Base-by-base conservation (phyloP, 2,888 invertebrate species). In the Drosophila koepferae region DNA sequence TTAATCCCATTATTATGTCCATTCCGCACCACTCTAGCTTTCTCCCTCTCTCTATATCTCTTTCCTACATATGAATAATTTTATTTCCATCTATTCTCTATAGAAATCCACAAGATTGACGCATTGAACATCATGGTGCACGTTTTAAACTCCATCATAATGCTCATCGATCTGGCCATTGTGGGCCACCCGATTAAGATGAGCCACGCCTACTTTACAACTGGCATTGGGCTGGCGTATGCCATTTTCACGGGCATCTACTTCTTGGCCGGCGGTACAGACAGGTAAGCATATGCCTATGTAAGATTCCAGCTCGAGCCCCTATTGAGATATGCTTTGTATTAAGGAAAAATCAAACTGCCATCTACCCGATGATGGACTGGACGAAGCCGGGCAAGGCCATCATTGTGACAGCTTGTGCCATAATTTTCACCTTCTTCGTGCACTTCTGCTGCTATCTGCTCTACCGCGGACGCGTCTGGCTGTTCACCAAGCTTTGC, bases 311-410 rank as follows among this genome's bases (percentile, higher is more conserved):
- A 14, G 8, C 2, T 9, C 14, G 31, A 31, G 23, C n/a, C 6
- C 12, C 6, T 18, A 38, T 9, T 16, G 18, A 6, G 16, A 31
- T 46, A 7, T 8, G 16, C 7, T 55, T 55, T n/a, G 23, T 1
- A 41, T 62, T n/a, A 55, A 96, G 96, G 77, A 93, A 94, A 79
- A 96, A 96, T 23, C 92, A 94, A 48, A 93, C 93, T 51, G 95
- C 94, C 89, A 96, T 97, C 77, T 97, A 97, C 92, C 95, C 96
- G 49, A 95, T 96, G 86, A 92, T 97, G 81, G 95, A 97, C 93
- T 97, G 97, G 97, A 92, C 94, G 23, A 94, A 94, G 49, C 96
- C 97, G 0, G 94, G 94, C 7, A 88, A 92, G 62, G 95, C 96
- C 1, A 83, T 94, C 12, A 90, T 95, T 6, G 94, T 96, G 53